Percentiles rank a stretch among this genome's conserved stretches.
These are phyloP conservation scores for Acromyrmex heyeri DNA, from an alignment of 1,140 invertebrate species.

Conservation along the genomic window DNA sequence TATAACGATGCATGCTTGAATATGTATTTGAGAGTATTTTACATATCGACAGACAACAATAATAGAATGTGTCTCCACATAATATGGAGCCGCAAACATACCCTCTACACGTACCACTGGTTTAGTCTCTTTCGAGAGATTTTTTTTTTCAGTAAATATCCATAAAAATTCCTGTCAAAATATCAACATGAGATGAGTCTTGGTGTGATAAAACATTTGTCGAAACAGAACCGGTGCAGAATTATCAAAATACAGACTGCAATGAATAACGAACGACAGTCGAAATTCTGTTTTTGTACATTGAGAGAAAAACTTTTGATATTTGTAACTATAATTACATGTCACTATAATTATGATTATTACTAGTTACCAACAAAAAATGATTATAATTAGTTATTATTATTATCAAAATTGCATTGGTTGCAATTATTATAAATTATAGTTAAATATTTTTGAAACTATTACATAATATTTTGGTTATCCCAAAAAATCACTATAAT, in stretches of 20 bases:
- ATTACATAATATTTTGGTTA: too few relatives aligned
- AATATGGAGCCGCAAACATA: conserved; percentile 41
- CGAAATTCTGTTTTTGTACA: background rate
- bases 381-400: too few relatives aligned
- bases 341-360: too few relatives aligned
- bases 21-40: background rate
- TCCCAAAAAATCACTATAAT: too few relatives aligned
- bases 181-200: conserved; percentile 17
- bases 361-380: too few relatives aligned
- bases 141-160: conserved; percentile 43
- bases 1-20: background rate
- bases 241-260: conserved; percentile 18
- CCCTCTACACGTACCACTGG: conserved; percentile 19
- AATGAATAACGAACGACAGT: background rate
- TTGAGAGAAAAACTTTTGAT: too few relatives aligned
- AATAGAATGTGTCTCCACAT: conserved; percentile 53
- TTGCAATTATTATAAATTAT: too few relatives aligned
- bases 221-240: background rate
- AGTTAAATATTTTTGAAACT: too few relatives aligned
- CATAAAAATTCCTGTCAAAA: conserved; percentile 49
- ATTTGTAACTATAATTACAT: too few relatives aligned
- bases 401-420: too few relatives aligned
- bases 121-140: background rate
- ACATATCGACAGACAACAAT: conserved; percentile 48
- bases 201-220: background rate